Evolutionary conservation across 2,113 vertebrate species (phyloP).

Genomic region (Notiomystis cincta): DNA sequence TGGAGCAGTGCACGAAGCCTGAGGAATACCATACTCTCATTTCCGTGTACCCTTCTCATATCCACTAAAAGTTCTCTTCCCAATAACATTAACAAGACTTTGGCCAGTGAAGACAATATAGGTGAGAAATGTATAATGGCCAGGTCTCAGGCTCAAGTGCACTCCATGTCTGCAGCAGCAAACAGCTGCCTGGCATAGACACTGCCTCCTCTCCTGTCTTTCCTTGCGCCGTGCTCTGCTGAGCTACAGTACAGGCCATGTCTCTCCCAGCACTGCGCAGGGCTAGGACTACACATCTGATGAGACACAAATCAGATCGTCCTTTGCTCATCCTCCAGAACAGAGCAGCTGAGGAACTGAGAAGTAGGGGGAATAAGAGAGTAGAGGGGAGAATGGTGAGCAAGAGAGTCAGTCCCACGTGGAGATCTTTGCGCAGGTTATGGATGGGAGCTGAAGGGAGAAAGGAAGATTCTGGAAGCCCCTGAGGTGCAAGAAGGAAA

Average conservation of each 20-base stretch:
- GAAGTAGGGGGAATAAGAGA: neutral
- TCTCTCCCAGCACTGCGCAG: neutral
- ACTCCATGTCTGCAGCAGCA: neutral
- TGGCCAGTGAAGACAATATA: neutral
- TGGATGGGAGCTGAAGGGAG: neutral
- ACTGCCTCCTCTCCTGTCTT: neutral
- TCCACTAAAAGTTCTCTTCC: neutral
- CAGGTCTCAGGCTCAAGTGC: neutral
- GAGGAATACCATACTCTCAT: neutral
- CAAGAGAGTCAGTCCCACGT: neutral
- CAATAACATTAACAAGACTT: neutral
- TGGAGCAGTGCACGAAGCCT: neutral
- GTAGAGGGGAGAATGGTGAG: neutral
- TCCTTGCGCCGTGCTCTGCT: neutral
- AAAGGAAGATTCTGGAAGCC: neutral
- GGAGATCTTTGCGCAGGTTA: neutral
- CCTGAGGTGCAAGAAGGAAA: neutral
- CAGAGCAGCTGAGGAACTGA: neutral
- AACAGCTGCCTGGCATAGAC: neutral
- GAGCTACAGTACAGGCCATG: neutral
- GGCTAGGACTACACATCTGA: neutral
- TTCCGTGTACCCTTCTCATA: neutral
- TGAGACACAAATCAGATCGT: neutral
- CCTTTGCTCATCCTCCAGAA: neutral
- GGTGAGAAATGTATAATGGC: neutral